Evolutionary conservation across 2,888 invertebrate species (phyloP).

Genomic region (Andrena bicolor): DNA sequence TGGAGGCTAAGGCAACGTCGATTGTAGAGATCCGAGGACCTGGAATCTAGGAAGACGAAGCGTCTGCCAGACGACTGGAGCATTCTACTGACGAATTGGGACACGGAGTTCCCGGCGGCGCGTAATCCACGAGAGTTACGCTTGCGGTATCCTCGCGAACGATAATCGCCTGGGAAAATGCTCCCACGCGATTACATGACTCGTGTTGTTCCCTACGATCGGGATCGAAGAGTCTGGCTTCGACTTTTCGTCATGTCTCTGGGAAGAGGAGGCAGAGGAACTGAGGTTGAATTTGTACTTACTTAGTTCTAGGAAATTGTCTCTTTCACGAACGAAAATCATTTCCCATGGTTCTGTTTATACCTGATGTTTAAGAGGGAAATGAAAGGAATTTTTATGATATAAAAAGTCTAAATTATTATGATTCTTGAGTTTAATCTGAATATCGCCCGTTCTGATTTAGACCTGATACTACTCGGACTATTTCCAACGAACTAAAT

Average conservation of each 20-base stretch:
- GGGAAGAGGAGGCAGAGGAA: background rate
- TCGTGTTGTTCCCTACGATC: conserved; percentile 16
- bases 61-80: conserved; percentile 20
- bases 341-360: background rate
- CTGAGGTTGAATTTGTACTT: background rate
- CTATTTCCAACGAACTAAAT: too few species aligned
- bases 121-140: conserved; percentile 66
- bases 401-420: conserved; percentile 6
- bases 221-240: conserved; percentile 32
- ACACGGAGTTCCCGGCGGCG: conserved; percentile 43
- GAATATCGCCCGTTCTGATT: too few species aligned
- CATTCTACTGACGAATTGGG: conserved; percentile 50
- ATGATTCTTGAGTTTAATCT: background rate
- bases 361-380: conserved; percentile 25
- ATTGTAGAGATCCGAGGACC: conserved; percentile 29
- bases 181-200: conserved; percentile 53
- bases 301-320: background rate
- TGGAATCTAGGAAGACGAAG: conserved; percentile 28
- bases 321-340: too few species aligned
- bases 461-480: too few species aligned
- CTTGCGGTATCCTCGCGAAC: conserved; percentile 64
- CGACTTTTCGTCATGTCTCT: background rate
- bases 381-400: too few species aligned
- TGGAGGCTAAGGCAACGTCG: conserved; percentile 35
- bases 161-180: conserved; percentile 69